These are phyloP conservation scores for Diplodus puntazzo DNA, from an alignment of 2,797 vertebrate species.

Conservation along the genomic window DNA sequence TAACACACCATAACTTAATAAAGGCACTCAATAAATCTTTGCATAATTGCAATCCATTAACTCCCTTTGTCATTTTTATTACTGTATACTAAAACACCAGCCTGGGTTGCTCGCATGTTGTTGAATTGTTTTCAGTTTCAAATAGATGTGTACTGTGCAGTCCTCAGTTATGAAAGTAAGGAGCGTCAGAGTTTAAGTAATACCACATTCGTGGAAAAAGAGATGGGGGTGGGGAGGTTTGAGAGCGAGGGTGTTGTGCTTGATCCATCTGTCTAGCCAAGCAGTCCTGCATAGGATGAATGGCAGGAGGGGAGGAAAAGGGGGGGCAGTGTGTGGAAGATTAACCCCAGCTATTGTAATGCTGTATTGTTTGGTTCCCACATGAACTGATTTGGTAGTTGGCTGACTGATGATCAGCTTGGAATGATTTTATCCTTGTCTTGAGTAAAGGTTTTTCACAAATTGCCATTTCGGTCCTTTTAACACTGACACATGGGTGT, in stretches of 20 bases:
- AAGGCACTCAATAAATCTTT: background rate
- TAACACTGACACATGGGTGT: background rate
- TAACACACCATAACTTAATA: background rate
- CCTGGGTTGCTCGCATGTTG: background rate
- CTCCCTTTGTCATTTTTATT: background rate
- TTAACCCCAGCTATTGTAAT: conserved; percentile 75
- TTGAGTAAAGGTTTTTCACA: background rate
- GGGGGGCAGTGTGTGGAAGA: conserved; percentile 68
- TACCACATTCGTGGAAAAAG: conserved; percentile 42
- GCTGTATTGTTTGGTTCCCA: conserved; percentile 65
- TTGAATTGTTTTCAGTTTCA: background rate
- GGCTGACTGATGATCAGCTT: conserved; percentile 39
- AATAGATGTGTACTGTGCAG: background rate
- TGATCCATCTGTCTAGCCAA: conserved; percentile 82
- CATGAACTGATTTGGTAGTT: conserved; percentile 51
- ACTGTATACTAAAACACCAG: background rate
- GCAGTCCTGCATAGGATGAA: conserved; percentile 61
- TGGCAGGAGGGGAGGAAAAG: conserved; percentile 42
- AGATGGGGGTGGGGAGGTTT: conserved; percentile 74
- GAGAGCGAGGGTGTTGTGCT: conserved; percentile 61
- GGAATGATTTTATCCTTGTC: conserved; percentile 22
- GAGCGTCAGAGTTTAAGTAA: conserved; percentile 45
- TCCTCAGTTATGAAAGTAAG: conserved; percentile 21
- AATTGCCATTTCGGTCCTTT: background rate
- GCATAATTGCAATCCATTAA: background rate